Evolutionary conservation across 2,888 invertebrate genomes (phyloP), one percentile per base, ranked within the genome.

Genomic region (Drosophila falleni): DNA sequence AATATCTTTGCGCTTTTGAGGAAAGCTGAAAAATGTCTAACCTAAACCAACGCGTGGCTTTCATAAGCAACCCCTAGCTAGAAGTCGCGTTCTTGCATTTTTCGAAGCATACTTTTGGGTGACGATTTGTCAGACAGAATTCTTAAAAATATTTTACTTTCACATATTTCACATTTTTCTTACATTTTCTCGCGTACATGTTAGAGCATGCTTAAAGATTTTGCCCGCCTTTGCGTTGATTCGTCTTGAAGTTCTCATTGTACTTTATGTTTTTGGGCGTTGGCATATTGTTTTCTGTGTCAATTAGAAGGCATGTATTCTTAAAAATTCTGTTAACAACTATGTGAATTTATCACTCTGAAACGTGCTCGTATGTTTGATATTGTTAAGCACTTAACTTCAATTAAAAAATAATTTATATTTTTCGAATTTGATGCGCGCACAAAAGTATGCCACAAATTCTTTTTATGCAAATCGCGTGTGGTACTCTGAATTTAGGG

Each of bases 101-200:
- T 72, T 58, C 47, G 8, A 74, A 70, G 74, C 87, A 87, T 81
- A 81, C 76, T 79, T 87, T 86, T 71, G 11, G 76, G 78, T 58
- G 66, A 59, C 42, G 42, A 35, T 5, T 44, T 29, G 41, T 55
- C 44, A 47, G 59, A 23, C 23, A 41, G 16, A 46, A 44, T 46
- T n/a, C n/a, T 50, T 15, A 4, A 47, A 68, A 62, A 65, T 68
- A 47, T 61, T 58, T 63, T 59, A 29, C 54, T 60, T 71, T 70
- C 63, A 55, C 51, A 73, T 75, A 62, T 39, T 59, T 60, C 53
- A 39, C 55, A 23, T 23, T 4, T 4, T 23, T 3, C 29, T 6
- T 8, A 8, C 8, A 29, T 29, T 29, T 8, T 29, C 29, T 54
- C 59, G 29, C 65, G 41, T 61, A 53, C 60, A 44, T 51, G 59